Percentiles rank a stretch among this genome's conserved stretches.
phyloP scores from a whole-genome alignment of 2,113 vertebrate genomes.

The Vulpes ferrilata region DNA sequence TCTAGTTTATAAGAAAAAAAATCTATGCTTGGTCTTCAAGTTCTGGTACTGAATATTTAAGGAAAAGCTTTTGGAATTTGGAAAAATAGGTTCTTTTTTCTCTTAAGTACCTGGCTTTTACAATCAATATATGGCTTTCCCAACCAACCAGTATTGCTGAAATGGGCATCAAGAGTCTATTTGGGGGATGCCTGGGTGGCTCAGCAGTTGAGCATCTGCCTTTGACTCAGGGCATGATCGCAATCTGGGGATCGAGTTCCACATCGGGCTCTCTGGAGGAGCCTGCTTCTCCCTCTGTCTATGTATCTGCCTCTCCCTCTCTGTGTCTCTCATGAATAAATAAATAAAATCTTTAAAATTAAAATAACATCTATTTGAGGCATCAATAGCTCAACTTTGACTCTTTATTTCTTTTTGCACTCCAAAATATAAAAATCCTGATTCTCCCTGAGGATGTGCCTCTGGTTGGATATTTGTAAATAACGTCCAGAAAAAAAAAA shows the following conservation, averaged over 20 bases:
- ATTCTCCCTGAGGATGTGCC: background rate
- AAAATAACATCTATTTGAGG: too few species aligned
- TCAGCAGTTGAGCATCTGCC: too few species aligned
- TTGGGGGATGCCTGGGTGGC: background rate
- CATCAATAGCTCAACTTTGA: background rate
- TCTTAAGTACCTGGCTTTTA: background rate
- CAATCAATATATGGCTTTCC: background rate
- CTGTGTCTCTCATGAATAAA: too few species aligned
- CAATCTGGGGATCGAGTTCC: too few species aligned
- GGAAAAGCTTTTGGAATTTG: constrained; percentile 55
- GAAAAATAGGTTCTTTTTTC: constrained; percentile 33
- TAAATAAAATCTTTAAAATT: too few species aligned
- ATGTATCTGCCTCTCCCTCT: too few species aligned
- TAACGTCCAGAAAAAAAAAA: background rate
- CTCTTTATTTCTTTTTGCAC: constrained; percentile 41
- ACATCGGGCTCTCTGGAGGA: too few species aligned
- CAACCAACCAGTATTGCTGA: background rate
- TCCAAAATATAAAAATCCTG: background rate
- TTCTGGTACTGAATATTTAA: constrained; percentile 61
- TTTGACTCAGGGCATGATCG: too few species aligned
- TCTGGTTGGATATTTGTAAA: background rate
- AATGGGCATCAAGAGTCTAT: background rate
- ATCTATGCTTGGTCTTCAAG: background rate
- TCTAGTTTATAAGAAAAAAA: background rate
- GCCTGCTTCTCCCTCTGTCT: too few species aligned